Conservation (phyloP, 2,888 invertebrate genomes). For the Harmothoe impar region DNA sequence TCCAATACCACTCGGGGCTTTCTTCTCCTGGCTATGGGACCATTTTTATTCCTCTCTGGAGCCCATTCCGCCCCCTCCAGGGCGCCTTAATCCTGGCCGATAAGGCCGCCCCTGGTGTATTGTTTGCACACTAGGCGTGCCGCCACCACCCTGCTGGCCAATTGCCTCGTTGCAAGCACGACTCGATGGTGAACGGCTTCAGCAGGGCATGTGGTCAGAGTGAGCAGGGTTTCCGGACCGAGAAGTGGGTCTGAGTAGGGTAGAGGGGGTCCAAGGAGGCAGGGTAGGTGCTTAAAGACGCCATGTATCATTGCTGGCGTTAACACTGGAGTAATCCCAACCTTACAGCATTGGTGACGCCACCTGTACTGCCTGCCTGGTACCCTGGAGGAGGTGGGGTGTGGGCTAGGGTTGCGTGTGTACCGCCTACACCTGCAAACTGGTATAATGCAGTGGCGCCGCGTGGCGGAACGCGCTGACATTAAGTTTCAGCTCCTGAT, state of each 20-base stretch:
- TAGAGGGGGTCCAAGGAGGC: too few relatives aligned
- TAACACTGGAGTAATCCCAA: neutral
- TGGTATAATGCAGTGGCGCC: conserved; percentile 13
- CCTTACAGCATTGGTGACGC: neutral
- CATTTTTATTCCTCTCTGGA: too few relatives aligned
- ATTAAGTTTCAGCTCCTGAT: neutral
- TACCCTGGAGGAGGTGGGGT: too few relatives aligned
- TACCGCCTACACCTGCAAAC: neutral
- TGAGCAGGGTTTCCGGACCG: too few relatives aligned
- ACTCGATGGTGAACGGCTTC: neutral
- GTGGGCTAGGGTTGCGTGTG: too few relatives aligned
- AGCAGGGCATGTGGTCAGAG: too few relatives aligned
- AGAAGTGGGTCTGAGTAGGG: too few relatives aligned
- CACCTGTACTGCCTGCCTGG: neutral
- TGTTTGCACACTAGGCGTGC: conserved; percentile 18
- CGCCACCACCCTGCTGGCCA: neutral
- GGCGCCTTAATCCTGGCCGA: neutral
- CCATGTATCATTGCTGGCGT: conserved; percentile 18
- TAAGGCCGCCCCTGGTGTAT: conserved; percentile 10
- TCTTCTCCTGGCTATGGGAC: too few relatives aligned
- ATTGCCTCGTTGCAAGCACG: neutral
- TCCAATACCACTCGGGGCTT: too few relatives aligned
- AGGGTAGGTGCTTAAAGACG: neutral
- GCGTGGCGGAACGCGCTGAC: neutral
- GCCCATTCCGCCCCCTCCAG: too few relatives aligned